A percentile compares a stretch with the other conserved stretches of the same genome.
Conservation (phyloP, 2,113 vertebrate genomes). For the Macaca nemestrina region DNA sequence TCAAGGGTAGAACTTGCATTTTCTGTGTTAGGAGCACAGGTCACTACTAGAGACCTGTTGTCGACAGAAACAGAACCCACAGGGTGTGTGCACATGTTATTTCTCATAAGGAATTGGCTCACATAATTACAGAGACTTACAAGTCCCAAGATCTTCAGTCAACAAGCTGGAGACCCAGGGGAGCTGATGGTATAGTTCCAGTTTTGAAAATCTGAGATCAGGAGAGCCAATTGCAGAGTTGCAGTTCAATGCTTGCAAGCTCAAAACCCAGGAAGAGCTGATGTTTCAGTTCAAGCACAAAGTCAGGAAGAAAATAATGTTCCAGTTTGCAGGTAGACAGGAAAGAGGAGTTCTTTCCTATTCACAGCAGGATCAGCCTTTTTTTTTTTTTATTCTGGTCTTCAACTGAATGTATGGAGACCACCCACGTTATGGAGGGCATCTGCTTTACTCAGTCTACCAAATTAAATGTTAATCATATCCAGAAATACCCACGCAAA, state of each 20-base stretch:
- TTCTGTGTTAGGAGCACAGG: neutral
- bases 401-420: neutral
- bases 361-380: neutral
- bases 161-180: neutral
- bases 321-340: neutral
- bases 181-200: fast-evolving
- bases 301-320: neutral
- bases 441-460: neutral
- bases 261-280: neutral
- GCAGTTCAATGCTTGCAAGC: neutral
- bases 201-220: neutral
- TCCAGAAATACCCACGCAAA: neutral
- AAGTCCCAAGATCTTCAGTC: neutral
- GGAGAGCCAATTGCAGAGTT: neutral
- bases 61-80: neutral
- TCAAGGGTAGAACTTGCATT: neutral
- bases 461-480: neutral
- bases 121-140: too few relatives aligned
- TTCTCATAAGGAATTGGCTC: neutral
- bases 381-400: neutral
- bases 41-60: neutral
- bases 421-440: neutral
- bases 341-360: neutral
- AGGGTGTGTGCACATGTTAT: neutral
- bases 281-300: neutral